Percentiles rank a stretch among this genome's conserved stretches.
Evolutionary conservation across 1,140 invertebrate genomes (phyloP).

Genomic region (Drosophila erecta): DNA sequence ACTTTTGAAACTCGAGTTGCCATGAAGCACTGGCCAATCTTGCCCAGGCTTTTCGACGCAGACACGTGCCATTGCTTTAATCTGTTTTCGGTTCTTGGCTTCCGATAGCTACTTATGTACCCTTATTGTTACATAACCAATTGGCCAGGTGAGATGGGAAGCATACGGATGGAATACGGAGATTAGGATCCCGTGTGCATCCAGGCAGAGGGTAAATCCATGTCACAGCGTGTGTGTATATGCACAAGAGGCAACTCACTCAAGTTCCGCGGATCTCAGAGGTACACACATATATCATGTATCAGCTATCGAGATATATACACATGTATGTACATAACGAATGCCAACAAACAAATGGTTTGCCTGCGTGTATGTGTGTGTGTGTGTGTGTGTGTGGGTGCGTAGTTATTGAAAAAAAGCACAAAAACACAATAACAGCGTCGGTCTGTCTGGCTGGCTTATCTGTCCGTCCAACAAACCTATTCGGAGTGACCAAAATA

Average conservation of each 20-base stretch:
- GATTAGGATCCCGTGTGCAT: background rate
- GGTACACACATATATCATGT: background rate
- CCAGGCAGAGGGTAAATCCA: background rate
- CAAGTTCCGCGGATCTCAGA: conserved; percentile 16
- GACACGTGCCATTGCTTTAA: conserved; percentile 29
- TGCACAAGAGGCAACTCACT: conserved; percentile 1
- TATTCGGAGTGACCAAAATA: background rate
- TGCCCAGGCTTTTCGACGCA: conserved; percentile 13
- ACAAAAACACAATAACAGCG: conserved; percentile 37
- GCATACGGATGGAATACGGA: conserved; percentile 2
- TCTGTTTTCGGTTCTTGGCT: conserved; percentile 17
- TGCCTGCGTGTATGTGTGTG: background rate
- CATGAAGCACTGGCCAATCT: conserved; percentile 30
- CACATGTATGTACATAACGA: background rate
- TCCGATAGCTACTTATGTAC: conserved; percentile 9
- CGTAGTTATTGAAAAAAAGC: conserved; percentile 43
- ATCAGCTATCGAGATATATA: background rate
- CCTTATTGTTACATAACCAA: conserved; percentile 26
- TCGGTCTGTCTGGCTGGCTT: conserved; percentile 67
- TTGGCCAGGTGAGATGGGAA: background rate
- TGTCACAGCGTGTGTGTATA: conserved; percentile 4
- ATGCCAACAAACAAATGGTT: conserved; percentile 35
- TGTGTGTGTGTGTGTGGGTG: conserved; percentile 29
- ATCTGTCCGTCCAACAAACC: conserved; percentile 55
- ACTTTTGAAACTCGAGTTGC: background rate